Evolutionary conservation across 2,113 vertebrate species (phyloP), one percentile per base, ranked within the genome.

Genomic region (Entomyzon cyanotis): DNA sequence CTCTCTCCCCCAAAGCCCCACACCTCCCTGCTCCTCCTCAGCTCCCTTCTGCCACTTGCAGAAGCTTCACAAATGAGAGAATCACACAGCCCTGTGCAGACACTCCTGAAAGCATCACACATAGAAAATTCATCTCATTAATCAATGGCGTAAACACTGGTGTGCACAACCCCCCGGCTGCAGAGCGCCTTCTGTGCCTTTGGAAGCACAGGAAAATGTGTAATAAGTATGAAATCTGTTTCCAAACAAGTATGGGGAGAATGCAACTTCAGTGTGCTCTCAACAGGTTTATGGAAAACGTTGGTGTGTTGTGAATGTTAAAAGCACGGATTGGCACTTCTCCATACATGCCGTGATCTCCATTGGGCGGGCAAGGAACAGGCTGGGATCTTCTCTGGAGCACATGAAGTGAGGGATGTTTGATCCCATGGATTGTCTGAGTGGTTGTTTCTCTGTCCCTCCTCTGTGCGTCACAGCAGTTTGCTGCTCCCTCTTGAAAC

Each of bases 301-400:
- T 5, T 15, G 46, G 42, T 11, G 71, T 9, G 85, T 28, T 22
- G 12, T 8, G 60, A 69, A 64, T 68, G 88, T 7, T 37, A n/a
- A 81, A 63, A 65, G 31, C 42, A 1, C 20, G 39, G 8, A 25
- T 63, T 68, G 27, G 15, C 70, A 58, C 15, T n/a, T 23, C 53
- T 12, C 64, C 8, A 12, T 30, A n/a, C 16, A 2, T 12, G 55
- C 3, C 5, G 16, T 4, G 41, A 8, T 39, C 60, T 14, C 9
- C 41, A 1, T 3, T 31, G 21, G 9, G 7, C 0, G 50, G 73
- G 64, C n/a, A 31, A 7, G 2, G 14, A 25, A 16, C 1, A n/a
- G 50, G 11, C 59, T 22, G 37, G 33, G 71, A 37, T 30, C 42
- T 35, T 12, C 74, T 14, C 20, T 13, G 18, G 2, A 31, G 60